Conservation (phyloP, 2,113 vertebrate species). For the Podocnemis expansa region DNA sequence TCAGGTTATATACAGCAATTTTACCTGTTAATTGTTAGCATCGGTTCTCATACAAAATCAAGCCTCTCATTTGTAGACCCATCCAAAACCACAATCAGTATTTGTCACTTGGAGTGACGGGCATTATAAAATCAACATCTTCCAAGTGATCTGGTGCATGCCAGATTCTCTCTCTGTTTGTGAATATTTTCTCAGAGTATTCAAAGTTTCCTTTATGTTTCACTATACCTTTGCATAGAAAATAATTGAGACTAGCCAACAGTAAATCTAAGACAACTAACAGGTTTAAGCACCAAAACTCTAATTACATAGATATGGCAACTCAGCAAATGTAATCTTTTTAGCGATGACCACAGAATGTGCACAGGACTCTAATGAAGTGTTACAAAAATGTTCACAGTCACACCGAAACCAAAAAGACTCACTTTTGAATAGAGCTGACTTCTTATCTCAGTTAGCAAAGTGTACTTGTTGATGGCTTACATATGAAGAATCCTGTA, state of each 20-base stretch:
- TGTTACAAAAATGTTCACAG: background rate
- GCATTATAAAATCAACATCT: background rate
- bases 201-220: background rate
- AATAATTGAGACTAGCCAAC: background rate
- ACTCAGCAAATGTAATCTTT: background rate
- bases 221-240: background rate
- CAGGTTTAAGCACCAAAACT: background rate
- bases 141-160: background rate
- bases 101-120: background rate
- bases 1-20: background rate
- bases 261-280: background rate
- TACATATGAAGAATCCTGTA: background rate
- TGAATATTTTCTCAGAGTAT: background rate
- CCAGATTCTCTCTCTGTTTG: too few relatives aligned
- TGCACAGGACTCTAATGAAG: background rate
- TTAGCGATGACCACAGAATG: background rate
- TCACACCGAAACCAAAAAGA: background rate
- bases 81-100: background rate
- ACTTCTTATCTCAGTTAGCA: background rate
- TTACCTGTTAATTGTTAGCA: background rate
- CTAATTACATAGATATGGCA: background rate
- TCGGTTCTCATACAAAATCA: background rate
- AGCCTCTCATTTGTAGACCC: background rate
- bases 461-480: background rate
- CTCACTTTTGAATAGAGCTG: background rate